Conservation (phyloP, 1,140 invertebrate genomes). For the Ditylenchus dipsaci region DNA sequence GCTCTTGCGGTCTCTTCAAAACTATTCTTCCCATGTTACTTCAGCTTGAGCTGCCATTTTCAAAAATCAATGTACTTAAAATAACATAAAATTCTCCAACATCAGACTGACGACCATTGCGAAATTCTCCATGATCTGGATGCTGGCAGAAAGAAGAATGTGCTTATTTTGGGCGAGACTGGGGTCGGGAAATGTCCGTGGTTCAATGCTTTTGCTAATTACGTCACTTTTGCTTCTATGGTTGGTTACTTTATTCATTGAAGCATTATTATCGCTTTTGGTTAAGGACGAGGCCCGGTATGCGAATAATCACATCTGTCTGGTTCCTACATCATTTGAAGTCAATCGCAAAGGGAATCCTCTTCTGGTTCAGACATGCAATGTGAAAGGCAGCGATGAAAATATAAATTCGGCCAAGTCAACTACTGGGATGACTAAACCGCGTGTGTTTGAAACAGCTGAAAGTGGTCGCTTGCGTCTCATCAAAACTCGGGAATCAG, state of each 20-base stretch:
- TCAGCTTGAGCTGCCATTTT: too few relatives aligned
- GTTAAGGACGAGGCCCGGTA: conserved; percentile 16
- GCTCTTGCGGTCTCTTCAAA: too few relatives aligned
- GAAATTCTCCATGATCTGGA: not conserved
- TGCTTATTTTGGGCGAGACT: conserved; percentile 37
- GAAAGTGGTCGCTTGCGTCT: not conserved
- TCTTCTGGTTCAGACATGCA: not conserved
- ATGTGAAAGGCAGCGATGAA: not conserved
- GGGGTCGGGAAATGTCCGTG: conserved; percentile 43
- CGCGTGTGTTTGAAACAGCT: not conserved
- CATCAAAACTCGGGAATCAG: conserved; percentile 2
- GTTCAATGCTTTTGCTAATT: conserved; percentile 42
- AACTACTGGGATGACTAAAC: not conserved
- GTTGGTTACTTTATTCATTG: not conserved
- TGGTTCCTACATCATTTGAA: not conserved
- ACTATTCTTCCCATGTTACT: too few relatives aligned
- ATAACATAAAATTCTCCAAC: too few relatives aligned
- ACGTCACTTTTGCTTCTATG: conserved; percentile 24
- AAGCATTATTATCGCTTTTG: too few relatives aligned
- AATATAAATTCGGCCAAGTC: not conserved
- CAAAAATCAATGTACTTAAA: too few relatives aligned
- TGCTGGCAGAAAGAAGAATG: conserved; percentile 14
- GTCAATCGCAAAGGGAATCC: not conserved
- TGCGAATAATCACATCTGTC: not conserved
- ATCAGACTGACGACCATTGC: too few relatives aligned